Conservation (phyloP, 2,888 invertebrate genomes). For the Criorhina ranunculi region DNA sequence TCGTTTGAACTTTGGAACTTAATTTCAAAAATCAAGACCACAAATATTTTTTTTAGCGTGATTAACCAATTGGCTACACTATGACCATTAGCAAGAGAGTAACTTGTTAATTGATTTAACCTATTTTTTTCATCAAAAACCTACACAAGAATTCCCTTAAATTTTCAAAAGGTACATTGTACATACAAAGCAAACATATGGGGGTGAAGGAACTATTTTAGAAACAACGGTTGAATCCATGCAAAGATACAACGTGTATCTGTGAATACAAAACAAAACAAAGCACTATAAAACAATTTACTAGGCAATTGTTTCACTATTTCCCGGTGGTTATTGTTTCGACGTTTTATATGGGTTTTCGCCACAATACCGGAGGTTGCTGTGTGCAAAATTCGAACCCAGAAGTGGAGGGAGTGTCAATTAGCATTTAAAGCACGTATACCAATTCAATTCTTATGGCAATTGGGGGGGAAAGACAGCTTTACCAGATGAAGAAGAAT, state of each 20-base stretch:
- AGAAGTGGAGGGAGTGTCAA: neutral
- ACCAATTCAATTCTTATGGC: neutral
- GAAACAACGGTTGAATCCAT: too few species aligned
- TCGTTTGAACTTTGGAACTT: neutral
- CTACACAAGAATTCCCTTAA: too few species aligned
- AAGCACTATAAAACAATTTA: neutral
- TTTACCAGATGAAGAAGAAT: too few species aligned
- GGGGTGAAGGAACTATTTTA: too few species aligned
- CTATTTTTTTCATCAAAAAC: neutral
- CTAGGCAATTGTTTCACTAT: conserved; percentile 10
- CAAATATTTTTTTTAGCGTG: conserved; percentile 14
- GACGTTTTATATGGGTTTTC: neutral
- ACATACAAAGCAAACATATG: too few species aligned
- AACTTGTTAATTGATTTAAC: neutral
- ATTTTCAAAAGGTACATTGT: too few species aligned
- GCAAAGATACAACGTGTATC: conserved; percentile 3
- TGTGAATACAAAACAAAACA: neutral
- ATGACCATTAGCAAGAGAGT: conserved; percentile 10
- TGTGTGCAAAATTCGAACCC: neutral
- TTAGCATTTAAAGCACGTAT: conserved; percentile 10
- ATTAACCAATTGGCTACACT: conserved; percentile 22
- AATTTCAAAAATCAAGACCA: conserved; percentile 1
- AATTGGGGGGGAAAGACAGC: neutral
- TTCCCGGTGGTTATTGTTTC: conserved; percentile 7
- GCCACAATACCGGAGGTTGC: neutral